Conservation (phyloP, 2,113 vertebrate genomes). For the Alectura lathami region DNA sequence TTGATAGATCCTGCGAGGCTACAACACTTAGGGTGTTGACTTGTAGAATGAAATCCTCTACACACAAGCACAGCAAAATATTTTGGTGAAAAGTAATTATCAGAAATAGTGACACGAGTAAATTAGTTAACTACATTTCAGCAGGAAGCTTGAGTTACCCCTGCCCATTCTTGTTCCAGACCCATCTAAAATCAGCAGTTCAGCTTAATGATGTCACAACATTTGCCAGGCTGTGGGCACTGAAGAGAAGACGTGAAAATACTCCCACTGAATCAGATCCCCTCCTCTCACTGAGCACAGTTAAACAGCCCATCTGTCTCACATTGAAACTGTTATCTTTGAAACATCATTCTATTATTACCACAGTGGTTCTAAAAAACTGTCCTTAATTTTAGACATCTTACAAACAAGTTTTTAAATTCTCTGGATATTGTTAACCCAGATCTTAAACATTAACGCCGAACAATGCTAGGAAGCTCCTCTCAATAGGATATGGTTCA, state of each 20-base stretch:
- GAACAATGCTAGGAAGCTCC: conserved; percentile 26
- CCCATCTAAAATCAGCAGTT: conserved; percentile 79
- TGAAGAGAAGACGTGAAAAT: conserved; percentile 77
- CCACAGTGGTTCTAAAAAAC: conserved; percentile 73
- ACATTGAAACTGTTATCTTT: conserved; percentile 75
- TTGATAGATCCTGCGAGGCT: conserved; percentile 81
- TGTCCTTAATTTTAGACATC: conserved; percentile 75
- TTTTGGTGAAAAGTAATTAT: conserved; percentile 90
- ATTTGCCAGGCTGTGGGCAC: conserved; percentile 80
- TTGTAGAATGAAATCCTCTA: conserved; percentile 82
- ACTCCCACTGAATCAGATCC: conserved; percentile 69
- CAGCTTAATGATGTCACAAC: conserved; percentile 83
- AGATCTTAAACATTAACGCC: conserved; percentile 58
- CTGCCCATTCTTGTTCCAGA: conserved; percentile 79
- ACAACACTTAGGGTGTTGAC: conserved; percentile 80
- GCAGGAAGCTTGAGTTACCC: conserved; percentile 77
- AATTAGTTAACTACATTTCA: conserved; percentile 80
- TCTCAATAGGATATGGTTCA: conserved; percentile 37
- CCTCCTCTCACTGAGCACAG: conserved; percentile 72
- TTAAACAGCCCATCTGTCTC: conserved; percentile 87
- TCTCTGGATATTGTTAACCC: conserved; percentile 57
- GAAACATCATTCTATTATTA: conserved; percentile 79
- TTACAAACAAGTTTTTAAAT: conserved; percentile 68
- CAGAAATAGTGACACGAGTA: conserved; percentile 81
- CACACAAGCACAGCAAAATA: conserved; percentile 87